Base-by-base conservation (phyloP, 2,888 invertebrate species). In the Maniola hyperantus region DNA sequence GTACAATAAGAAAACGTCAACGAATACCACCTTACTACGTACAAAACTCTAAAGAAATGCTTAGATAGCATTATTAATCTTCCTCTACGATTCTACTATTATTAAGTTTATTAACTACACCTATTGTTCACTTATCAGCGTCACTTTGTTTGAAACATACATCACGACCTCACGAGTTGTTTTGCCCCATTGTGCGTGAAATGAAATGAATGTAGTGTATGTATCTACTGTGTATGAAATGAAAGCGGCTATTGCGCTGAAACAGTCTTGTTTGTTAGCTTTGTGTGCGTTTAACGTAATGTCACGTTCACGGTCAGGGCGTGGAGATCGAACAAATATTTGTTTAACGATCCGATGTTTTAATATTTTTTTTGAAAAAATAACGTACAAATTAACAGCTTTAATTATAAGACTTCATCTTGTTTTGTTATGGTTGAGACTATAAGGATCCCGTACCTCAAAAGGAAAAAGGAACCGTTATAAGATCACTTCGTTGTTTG, bases 161-260 rank as follows among this genome's bases (percentile, higher is more conserved):
- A 54, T 67, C 69, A 70, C 63, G 69, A 70, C 53, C 62, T 70
- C 69, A 67, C 69, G 69, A 69, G 58, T 59, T 63, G 64, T 66
- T 64, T 64, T 64, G 8, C 42, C 50, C 46, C 58, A 18, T 69
- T 62, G 51, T 61, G 5, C 39, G 33, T 36, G 15, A 15, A 61
- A 67, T 61, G 51, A 57, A 58, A 63, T 20, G 20, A 20, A 39
- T 13, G 42, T 42, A 55, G 36, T 11, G 8, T 34, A 10, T 46
- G 18, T 57, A 33, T 18, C 6, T 33, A 48, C 15, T 18, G 20
- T 11, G 26, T 54, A 54, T 15, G 44, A 36, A 39, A 64, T 51
- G 50, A 60, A 61, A 66, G 54, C 11, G 18, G 11, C 13, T 54
- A 50, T 69, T 64, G 44, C 54, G 58, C 34, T 63, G 34, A 59